Conservation (phyloP, 2,888 invertebrate species). For the Aquatica leii region DNA sequence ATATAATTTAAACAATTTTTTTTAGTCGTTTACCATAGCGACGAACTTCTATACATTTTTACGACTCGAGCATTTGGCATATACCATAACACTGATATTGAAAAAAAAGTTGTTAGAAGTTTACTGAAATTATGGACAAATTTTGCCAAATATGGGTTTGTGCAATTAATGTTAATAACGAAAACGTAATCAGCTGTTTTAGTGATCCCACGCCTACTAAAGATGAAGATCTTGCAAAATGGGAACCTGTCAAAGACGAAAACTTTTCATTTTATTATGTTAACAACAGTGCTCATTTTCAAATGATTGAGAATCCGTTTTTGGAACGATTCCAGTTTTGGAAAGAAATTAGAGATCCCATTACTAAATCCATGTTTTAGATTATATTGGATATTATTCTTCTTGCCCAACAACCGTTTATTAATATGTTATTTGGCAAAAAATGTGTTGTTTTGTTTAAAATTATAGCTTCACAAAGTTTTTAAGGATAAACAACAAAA, state of each 20-base stretch:
- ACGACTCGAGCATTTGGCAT: not conserved
- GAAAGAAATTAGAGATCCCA: conserved; percentile 2
- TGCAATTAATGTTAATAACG: not conserved
- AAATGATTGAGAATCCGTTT: not conserved
- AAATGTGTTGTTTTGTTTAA: too few species aligned
- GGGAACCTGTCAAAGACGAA: conserved; percentile 2
- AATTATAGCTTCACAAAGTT: too few species aligned
- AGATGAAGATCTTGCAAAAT: conserved; percentile 3
- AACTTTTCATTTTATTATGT: conserved; percentile 2
- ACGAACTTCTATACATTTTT: not conserved
- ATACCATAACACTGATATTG: not conserved
- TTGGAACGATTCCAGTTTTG: conserved; percentile 25
- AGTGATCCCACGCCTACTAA: conserved; percentile 16
- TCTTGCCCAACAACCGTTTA: too few species aligned
- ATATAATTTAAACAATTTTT: too few species aligned
- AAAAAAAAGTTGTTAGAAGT: not conserved
- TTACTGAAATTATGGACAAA: not conserved
- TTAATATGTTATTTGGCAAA: too few species aligned
- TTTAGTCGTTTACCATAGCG: not conserved
- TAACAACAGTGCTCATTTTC: not conserved
- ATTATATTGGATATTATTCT: too few species aligned
- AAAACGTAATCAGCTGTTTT: not conserved
- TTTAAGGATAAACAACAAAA: too few species aligned
- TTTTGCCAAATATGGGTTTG: conserved; percentile 20
- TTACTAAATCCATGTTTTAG: too few species aligned